Evolutionary conservation across 1,140 invertebrate species (phyloP).

Genomic region (Zaprionus lachaisei): DNA sequence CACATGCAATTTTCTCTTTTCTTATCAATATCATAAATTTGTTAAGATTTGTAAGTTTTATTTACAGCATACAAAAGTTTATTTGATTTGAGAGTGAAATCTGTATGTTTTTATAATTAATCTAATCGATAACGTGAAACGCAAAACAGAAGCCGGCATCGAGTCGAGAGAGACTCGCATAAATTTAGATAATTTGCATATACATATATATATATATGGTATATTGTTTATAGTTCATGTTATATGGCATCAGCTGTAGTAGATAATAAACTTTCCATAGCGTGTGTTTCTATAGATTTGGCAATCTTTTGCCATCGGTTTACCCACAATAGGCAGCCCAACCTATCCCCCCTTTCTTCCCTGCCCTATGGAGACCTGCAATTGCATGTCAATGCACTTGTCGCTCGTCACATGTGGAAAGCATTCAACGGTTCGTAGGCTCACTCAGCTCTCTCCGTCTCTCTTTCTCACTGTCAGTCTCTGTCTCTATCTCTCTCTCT

Average conservation of each 20-base stretch:
- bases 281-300: background rate
- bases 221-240: background rate
- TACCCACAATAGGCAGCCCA: conserved; percentile 27
- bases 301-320: conserved; percentile 4
- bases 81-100: conserved; percentile 23
- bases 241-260: background rate
- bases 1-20: background rate
- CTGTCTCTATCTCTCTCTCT: background rate
- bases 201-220: background rate
- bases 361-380: background rate
- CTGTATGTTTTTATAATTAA: conserved; percentile 21
- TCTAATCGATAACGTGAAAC: background rate
- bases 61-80: background rate
- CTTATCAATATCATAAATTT: background rate
- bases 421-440: conserved; percentile 35
- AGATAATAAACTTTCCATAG: conserved; percentile 12
- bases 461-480: background rate
- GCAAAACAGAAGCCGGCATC: conserved; percentile 19
- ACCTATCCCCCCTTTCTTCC: conserved; percentile 1
- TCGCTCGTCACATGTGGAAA: conserved; percentile 45
- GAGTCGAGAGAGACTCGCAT: background rate
- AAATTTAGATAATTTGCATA: conserved; percentile 33
- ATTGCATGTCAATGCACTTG: conserved; percentile 46
- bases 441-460: background rate
- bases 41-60: background rate